Conservation (phyloP, 1,140 invertebrate species). For the Prorops nasuta region DNA sequence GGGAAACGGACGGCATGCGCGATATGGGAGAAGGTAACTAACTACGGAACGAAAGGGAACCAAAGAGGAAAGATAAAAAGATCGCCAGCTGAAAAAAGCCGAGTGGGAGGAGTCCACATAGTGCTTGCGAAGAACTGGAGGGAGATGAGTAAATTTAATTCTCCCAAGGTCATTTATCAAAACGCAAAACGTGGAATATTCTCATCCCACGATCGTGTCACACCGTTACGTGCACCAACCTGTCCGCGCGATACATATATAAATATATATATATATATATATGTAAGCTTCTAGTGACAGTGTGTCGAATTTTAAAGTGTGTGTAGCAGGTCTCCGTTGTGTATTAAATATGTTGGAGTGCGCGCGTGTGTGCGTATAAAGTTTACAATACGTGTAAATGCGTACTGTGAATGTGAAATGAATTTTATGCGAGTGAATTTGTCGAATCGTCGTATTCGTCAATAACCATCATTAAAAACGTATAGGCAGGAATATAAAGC, state of each 20-base stretch:
- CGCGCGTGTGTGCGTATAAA: background rate
- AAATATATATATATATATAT: background rate
- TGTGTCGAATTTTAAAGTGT: no score
- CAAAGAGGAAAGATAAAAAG: background rate
- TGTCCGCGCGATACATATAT: background rate
- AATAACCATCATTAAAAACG: slow-evolving; percentile 8
- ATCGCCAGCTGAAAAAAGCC: background rate
- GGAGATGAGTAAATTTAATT: slow-evolving; percentile 33
- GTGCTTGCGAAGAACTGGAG: background rate
- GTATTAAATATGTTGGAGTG: no score
- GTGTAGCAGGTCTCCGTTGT: no score
- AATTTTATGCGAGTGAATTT: no score
- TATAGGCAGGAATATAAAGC: no score
- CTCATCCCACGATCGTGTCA: slow-evolving; percentile 9
- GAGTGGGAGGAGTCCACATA: background rate
- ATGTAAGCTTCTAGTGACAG: background rate
- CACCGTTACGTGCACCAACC: slow-evolving; percentile 1
- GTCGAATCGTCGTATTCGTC: slow-evolving; percentile 5
- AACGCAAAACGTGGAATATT: slow-evolving; percentile 32
- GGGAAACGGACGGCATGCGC: no score
- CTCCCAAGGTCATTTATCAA: slow-evolving; percentile 38
- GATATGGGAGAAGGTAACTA: background rate
- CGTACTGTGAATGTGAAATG: no score
- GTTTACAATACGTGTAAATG: no score
- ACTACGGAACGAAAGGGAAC: background rate